Evolutionary conservation across 2,797 vertebrate species (phyloP).

Genomic region (Threskiornis aethiopicus): DNA sequence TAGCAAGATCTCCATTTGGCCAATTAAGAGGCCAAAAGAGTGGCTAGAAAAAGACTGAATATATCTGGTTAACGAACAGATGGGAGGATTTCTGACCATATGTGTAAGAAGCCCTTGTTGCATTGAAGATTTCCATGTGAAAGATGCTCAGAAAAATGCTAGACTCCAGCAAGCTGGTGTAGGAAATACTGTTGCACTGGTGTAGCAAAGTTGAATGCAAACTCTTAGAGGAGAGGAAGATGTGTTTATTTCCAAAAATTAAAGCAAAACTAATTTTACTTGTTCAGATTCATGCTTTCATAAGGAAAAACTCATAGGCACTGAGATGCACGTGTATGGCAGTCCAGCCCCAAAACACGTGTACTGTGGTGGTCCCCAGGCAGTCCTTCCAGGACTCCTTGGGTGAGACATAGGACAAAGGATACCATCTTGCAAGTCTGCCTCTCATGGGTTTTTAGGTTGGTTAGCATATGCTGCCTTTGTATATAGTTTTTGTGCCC

Average conservation of each 20-base stretch:
- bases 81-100: not conserved
- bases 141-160: not conserved
- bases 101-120: not conserved
- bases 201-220: not conserved
- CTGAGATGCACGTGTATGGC: not conserved
- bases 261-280: not conserved
- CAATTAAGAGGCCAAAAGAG: not conserved
- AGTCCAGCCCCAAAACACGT: not conserved
- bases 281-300: not conserved
- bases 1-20: not conserved
- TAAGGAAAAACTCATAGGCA: not conserved
- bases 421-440: not conserved
- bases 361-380: not conserved
- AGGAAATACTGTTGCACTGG: not conserved
- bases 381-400: not conserved
- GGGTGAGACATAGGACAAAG: accelerated
- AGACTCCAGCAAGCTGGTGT: not conserved
- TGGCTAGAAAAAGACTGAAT: not conserved
- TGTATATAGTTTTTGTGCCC: not conserved
- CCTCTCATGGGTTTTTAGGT: not conserved
- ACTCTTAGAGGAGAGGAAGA: not conserved
- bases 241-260: not conserved
- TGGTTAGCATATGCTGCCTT: not conserved
- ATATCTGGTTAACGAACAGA: not conserved
- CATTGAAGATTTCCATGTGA: not conserved